Evolutionary conservation across 92 coral and sea anemone genomes (phyloP).

Genomic region (Galaxea fascicularis): DNA sequence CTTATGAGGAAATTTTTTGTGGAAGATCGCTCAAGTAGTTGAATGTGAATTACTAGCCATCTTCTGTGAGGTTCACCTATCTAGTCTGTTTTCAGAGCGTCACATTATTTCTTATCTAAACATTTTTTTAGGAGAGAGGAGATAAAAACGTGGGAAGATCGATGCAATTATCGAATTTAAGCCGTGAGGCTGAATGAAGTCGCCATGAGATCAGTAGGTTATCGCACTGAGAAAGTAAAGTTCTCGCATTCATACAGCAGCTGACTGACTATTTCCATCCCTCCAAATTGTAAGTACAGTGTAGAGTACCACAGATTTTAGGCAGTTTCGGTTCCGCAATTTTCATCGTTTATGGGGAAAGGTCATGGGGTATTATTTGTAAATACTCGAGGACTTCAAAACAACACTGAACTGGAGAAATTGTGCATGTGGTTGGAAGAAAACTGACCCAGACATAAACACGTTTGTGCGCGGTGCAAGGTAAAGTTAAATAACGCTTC

Average conservation of each 20-base stretch:
- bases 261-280: background rate
- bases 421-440: background rate
- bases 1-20: background rate
- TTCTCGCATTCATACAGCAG: background rate
- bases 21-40: too few species aligned
- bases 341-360: background rate
- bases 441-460: too few species aligned
- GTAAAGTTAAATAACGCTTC: too few species aligned
- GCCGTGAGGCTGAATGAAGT: background rate
- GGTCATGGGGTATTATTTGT: background rate
- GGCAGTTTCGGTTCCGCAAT: background rate
- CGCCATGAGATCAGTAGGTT: background rate
- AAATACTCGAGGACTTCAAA: background rate
- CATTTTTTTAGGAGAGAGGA: background rate
- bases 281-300: background rate
- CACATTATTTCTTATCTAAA: background rate
- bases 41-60: background rate
- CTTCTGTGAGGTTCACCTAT: background rate
- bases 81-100: constrained; percentile 1
- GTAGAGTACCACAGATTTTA: background rate
- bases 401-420: background rate
- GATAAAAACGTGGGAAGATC: background rate
- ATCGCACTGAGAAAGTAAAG: background rate
- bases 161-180: background rate
- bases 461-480: too few species aligned